phyloP scores from a whole-genome alignment of 1,140 invertebrate genomes.

The Drosophila parabipectinata region DNA sequence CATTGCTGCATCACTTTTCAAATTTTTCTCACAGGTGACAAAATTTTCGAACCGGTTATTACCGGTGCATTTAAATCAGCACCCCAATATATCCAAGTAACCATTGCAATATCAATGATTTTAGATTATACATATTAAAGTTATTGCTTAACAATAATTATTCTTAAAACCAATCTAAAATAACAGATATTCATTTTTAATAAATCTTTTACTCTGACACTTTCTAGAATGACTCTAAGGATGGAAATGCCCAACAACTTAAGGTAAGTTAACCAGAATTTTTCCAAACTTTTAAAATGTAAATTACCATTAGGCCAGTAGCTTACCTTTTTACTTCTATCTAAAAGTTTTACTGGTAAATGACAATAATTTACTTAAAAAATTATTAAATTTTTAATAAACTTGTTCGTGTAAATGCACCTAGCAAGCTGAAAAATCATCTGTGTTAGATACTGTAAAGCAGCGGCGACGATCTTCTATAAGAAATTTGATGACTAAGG shows the following conservation, averaged over 20 bases:
- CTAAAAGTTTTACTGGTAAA: background rate
- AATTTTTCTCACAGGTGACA: too few species aligned
- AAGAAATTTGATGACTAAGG: constrained; percentile 70
- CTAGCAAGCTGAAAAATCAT: constrained; percentile 59
- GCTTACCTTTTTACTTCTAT: background rate
- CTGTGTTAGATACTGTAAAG: constrained; percentile 70
- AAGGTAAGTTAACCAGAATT: background rate
- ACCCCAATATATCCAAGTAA: too few species aligned
- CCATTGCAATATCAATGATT: too few species aligned
- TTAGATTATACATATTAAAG: too few species aligned
- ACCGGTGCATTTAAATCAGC: too few species aligned
- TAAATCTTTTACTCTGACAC: background rate
- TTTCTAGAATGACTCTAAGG: background rate
- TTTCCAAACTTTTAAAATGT: background rate
- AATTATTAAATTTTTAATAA: background rate
- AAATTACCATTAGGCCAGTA: background rate
- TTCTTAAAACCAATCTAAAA: background rate
- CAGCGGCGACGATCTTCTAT: constrained; percentile 77
- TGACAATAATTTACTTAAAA: background rate
- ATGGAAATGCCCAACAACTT: background rate
- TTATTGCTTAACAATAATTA: too few species aligned
- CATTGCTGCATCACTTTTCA: too few species aligned
- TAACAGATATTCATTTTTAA: background rate
- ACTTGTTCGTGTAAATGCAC: constrained; percentile 1
- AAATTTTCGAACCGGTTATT: too few species aligned